Conservation (phyloP, 1,140 invertebrate genomes). For the Zaprionus nigranus region DNA sequence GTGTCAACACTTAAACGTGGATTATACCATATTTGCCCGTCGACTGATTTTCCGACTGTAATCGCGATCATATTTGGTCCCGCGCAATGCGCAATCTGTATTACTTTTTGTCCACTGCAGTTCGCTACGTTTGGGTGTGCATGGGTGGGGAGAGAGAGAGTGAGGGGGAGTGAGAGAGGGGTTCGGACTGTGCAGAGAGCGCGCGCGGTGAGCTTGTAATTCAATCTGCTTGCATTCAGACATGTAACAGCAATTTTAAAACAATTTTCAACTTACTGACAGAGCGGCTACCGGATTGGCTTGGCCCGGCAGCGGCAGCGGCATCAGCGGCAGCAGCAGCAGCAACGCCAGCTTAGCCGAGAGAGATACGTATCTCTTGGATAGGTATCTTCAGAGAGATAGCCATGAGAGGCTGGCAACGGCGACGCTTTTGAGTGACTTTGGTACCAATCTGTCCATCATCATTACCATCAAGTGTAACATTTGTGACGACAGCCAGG, state of each 20-base stretch:
- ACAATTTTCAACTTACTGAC: slow-evolving; percentile 84
- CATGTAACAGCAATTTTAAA: slow-evolving; percentile 84
- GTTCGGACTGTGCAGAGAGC: background rate
- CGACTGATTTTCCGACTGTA: slow-evolving; percentile 72
- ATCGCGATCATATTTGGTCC: slow-evolving; percentile 50
- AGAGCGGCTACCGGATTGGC: slow-evolving; percentile 81
- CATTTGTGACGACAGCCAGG: slow-evolving; percentile 82
- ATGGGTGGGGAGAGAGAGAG: slow-evolving; percentile 20
- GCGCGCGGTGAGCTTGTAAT: slow-evolving; percentile 74
- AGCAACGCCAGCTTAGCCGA: slow-evolving; percentile 35
- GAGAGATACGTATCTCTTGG: slow-evolving; percentile 25
- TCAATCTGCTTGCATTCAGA: slow-evolving; percentile 84
- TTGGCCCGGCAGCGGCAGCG: slow-evolving; percentile 39
- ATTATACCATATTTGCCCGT: slow-evolving; percentile 78
- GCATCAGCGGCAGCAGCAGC: background rate
- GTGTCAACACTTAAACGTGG: slow-evolving; percentile 83
- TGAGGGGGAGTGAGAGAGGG: slow-evolving; percentile 34
- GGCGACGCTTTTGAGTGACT: slow-evolving; percentile 81
- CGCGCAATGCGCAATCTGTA: slow-evolving; percentile 55
- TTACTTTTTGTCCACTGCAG: slow-evolving; percentile 57
- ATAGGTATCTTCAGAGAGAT: slow-evolving; percentile 34
- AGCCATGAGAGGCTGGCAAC: slow-evolving; percentile 50
- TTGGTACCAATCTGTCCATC: slow-evolving; percentile 85
- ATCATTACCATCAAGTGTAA: slow-evolving; percentile 84
- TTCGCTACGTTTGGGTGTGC: slow-evolving; percentile 37